Conservation (phyloP, 2,113 vertebrate genomes). For the Scartelaos histophorus region DNA sequence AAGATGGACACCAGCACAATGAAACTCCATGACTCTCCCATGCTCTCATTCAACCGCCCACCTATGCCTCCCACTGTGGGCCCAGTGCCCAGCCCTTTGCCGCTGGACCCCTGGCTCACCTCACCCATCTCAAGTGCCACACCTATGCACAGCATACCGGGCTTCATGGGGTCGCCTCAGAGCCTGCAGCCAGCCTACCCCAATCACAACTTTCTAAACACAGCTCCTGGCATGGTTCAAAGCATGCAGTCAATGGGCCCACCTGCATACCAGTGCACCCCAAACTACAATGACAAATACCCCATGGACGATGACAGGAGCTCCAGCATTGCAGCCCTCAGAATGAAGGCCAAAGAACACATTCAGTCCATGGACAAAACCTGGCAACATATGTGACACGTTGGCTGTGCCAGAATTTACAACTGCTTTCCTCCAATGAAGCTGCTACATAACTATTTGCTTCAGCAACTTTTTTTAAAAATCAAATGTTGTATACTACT, state of each 20-base stretch:
- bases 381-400: constrained; percentile 86
- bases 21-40: constrained; percentile 86
- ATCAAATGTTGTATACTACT: background rate
- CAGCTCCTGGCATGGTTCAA: constrained; percentile 79
- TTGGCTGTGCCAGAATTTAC: constrained; percentile 54
- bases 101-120: constrained; percentile 88
- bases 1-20: constrained; percentile 86
- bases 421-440: constrained; percentile 22
- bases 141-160: constrained; percentile 81
- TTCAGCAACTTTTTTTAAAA: background rate
- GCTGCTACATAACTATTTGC: background rate
- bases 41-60: constrained; percentile 85
- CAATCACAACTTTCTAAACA: constrained; percentile 81
- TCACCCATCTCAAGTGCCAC: constrained; percentile 85
- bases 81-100: constrained; percentile 79
- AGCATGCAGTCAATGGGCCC: constrained; percentile 85
- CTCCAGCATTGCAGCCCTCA: constrained; percentile 87
- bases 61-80: constrained; percentile 79
- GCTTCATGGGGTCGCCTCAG: constrained; percentile 86
- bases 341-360: constrained; percentile 94
- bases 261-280: constrained; percentile 82
- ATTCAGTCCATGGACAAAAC: constrained; percentile 92
- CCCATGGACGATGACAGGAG: constrained; percentile 86
- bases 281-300: constrained; percentile 87
- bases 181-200: constrained; percentile 82